Evolutionary conservation across 2,797 vertebrate species (phyloP).

Genomic region (Xiphorhynchus erythropygius): DNA sequence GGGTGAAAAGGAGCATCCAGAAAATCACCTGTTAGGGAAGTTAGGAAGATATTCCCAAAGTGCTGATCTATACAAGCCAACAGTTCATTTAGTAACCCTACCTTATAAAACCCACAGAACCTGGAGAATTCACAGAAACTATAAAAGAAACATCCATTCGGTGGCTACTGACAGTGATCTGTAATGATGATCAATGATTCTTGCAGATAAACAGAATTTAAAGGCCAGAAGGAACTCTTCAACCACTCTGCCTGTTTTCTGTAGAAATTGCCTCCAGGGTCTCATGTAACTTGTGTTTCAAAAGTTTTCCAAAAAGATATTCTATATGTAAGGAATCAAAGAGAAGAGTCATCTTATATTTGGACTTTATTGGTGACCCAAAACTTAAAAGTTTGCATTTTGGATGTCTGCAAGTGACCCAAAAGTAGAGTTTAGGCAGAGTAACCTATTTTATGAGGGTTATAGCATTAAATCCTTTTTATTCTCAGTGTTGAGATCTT

Average conservation of each 20-base stretch:
- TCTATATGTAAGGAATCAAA: background rate
- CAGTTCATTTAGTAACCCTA: background rate
- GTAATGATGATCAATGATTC: background rate
- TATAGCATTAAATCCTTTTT: background rate
- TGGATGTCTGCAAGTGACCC: background rate
- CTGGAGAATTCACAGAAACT: background rate
- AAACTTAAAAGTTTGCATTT: background rate
- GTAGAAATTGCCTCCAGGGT: background rate
- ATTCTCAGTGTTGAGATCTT: background rate
- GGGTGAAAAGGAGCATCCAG: background rate
- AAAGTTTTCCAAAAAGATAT: background rate
- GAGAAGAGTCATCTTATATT: background rate
- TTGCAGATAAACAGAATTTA: background rate
- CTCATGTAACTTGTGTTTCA: background rate
- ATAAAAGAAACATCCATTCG: background rate
- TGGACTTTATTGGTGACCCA: background rate
- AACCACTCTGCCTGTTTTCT: rapidly evolving
- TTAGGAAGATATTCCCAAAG: background rate
- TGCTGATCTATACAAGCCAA: background rate
- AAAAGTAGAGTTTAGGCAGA: background rate
- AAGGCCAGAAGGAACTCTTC: background rate
- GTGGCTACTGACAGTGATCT: background rate
- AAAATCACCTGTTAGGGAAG: background rate
- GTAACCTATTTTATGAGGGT: background rate
- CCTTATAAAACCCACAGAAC: background rate